phyloP scores from a whole-genome alignment of 2,797 vertebrate species.

The Ataeniobius toweri region DNA sequence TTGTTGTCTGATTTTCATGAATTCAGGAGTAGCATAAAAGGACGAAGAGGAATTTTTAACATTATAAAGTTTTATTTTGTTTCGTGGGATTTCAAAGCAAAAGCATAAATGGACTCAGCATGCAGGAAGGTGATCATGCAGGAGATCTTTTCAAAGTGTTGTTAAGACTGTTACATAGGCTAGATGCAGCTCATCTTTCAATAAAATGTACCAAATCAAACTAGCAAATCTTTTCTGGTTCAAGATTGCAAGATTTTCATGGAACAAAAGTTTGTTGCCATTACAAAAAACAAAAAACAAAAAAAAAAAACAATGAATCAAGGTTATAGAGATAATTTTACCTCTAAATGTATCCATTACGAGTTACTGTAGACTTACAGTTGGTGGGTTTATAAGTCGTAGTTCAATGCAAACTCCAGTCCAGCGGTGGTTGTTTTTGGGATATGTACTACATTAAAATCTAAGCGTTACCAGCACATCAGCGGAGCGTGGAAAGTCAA shows the following conservation, averaged over 20 bases:
- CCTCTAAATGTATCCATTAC: constrained; percentile 3
- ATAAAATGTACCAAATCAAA: not conserved
- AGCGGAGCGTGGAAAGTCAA: constrained; percentile 60
- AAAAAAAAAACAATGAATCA: not conserved
- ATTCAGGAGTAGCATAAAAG: not conserved
- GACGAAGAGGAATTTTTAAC: not conserved
- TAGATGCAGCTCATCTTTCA: not conserved
- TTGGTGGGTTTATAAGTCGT: constrained; percentile 53
- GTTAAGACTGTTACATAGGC: not conserved
- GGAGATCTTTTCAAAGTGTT: not conserved
- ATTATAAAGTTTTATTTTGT: not conserved
- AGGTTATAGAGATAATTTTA: not conserved
- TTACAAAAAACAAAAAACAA: not conserved
- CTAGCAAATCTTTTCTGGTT: not conserved
- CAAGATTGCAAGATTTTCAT: not conserved
- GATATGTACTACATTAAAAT: constrained; percentile 68
- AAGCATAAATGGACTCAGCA: not conserved
- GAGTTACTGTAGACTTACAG: constrained; percentile 36
- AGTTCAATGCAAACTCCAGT: constrained; percentile 58
- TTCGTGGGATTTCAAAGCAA: not conserved
- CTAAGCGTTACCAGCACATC: constrained; percentile 62
- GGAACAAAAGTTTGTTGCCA: constrained; percentile 2
- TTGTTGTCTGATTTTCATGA: not conserved
- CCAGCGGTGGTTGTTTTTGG: constrained; percentile 36
- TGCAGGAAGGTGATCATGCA: not conserved